Evolutionary conservation across 2,113 vertebrate species (phyloP), one percentile per base, ranked within the genome.

Genomic region (Tenrec ecaudatus): DNA sequence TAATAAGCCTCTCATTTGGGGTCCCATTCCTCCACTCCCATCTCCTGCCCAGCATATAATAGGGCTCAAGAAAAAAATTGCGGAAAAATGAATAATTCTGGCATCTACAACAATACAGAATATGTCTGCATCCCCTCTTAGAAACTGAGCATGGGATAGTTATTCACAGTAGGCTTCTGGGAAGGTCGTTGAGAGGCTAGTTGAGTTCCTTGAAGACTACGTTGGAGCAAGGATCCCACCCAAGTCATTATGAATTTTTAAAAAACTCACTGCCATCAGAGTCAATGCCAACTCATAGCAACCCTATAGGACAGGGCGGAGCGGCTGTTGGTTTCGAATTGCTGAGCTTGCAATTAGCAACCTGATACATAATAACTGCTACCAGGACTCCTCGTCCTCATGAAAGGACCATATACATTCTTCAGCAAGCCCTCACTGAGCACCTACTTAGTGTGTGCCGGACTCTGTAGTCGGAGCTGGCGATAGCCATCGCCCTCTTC

Each of bases 1-100:
- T 78, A 91, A 76, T 73, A 89, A 95, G 17, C 31, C 78, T 31
- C 79, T 93, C 27, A 76, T 86, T 86, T 58, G 1, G 27, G 47
- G 29, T 17, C 78, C 9, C 71, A 60, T 68, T 78, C 57, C 69
- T 76, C 36, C 14, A 84, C 68, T 19, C 31, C 53, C 31, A 9
- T 83, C 81, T 86, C 87, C 38, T 66, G 53, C 29, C 22, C 8
- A 73, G 62, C 69, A 83, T 53, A 38, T 78, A 86, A 66, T 53
- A 40, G 71, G 43, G 14, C 33, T 58, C 58, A 79, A 82, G 25
- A 3, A 78, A 53, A 53, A 20, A 60, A 20, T 83, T 77, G 79
- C 19, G 77, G 58, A 62, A 29, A 82, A 88, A 58, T 68, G n/a
- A 83, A 75, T 58, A 83, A 53, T 81, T 33, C 60, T 81, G 2